Conservation (phyloP, 2,888 invertebrate species). For the Nomada lathburiana region DNA sequence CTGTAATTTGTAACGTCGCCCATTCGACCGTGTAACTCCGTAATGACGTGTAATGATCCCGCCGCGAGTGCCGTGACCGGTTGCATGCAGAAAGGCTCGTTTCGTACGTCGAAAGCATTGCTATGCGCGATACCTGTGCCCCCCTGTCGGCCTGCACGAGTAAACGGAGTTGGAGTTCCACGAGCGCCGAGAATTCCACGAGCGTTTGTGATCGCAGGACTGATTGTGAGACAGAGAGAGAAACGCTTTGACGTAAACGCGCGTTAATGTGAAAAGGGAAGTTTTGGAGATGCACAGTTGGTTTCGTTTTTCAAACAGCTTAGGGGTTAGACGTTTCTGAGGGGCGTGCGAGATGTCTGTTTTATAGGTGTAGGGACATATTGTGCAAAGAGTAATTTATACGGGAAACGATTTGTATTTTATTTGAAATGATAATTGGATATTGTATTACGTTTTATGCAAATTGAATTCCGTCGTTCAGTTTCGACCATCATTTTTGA, state of each 20-base stretch:
- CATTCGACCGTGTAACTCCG: conserved; percentile 81
- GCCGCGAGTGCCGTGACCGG: conserved; percentile 63
- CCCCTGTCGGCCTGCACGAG: conserved; percentile 7
- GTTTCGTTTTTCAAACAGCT: no score
- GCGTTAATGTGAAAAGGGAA: no score
- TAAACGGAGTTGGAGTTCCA: conserved; percentile 15
- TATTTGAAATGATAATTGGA: no score
- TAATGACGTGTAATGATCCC: conserved; percentile 82
- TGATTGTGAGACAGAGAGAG: not conserved
- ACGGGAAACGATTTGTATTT: no score
- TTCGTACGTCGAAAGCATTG: conserved; percentile 26
- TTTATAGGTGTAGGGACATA: no score
- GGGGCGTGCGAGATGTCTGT: no score
- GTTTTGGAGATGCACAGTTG: no score
- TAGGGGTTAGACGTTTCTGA: no score
- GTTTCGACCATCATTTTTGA: no score
- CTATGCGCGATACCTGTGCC: conserved; percentile 2
- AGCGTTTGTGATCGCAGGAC: not conserved
- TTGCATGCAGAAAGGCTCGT: conserved; percentile 46
- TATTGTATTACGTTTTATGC: no score
- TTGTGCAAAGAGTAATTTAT: no score
- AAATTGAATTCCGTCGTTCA: no score
- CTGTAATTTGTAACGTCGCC: conserved; percentile 82
- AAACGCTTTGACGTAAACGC: not conserved
- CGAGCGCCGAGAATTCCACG: conserved; percentile 22